Conservation (phyloP, 2,113 vertebrate species). For the Cebus imitator region DNA sequence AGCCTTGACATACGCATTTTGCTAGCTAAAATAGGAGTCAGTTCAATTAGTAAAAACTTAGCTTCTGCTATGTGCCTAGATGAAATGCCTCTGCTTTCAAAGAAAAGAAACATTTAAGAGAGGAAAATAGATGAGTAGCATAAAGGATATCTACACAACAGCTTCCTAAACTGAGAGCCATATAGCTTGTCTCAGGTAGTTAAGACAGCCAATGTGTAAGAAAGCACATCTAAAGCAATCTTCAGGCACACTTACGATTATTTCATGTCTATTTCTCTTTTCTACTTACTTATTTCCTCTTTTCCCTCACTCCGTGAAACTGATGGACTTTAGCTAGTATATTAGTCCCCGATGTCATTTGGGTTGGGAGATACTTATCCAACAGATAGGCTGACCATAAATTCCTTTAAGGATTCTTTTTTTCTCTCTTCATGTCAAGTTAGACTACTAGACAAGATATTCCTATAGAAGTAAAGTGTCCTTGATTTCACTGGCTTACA, state of each 20-base stretch:
- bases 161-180: background rate
- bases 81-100: conserved; percentile 12
- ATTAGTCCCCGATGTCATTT: background rate
- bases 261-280: background rate
- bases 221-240: background rate
- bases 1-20: background rate
- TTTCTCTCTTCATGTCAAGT: background rate
- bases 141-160: background rate
- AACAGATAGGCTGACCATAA: background rate
- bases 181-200: background rate
- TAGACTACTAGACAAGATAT: background rate
- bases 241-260: background rate
- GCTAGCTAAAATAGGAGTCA: background rate
- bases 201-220: background rate
- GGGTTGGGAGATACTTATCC: background rate
- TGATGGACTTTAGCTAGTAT: background rate
- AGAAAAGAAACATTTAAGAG: background rate
- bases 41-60: background rate
- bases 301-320: background rate
- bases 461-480: background rate
- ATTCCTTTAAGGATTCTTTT: background rate
- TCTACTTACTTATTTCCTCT: background rate
- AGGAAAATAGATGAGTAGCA: conserved; percentile 9
- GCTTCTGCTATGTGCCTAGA: background rate
- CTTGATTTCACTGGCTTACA: background rate